Conservation (phyloP, 2,113 vertebrate genomes). For the Loxodonta africana region DNA sequence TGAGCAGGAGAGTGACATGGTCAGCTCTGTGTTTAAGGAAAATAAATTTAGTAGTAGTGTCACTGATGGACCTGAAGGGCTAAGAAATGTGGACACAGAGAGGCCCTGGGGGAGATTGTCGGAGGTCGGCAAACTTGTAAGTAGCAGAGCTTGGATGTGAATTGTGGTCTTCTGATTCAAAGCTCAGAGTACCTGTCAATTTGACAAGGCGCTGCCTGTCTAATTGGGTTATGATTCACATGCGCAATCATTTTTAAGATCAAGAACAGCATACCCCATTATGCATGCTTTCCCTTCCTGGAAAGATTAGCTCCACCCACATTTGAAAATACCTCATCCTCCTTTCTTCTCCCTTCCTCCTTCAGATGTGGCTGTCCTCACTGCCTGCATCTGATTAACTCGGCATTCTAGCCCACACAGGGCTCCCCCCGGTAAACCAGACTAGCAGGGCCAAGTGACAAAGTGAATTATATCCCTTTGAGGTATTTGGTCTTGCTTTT, state of each 20-base stretch:
- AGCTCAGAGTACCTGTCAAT: not conserved
- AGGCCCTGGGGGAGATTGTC: not conserved
- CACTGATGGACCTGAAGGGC: not conserved
- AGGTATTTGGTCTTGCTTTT: constrained; percentile 37
- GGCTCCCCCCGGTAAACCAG: not conserved
- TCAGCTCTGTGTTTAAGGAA: not conserved
- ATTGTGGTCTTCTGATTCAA: not conserved
- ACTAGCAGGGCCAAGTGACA: constrained; percentile 30
- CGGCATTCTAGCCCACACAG: not conserved
- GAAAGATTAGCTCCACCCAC: not conserved
- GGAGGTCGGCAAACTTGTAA: not conserved
- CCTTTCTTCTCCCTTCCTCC: not conserved
- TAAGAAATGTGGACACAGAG: not conserved
- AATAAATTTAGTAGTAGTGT: not conserved
- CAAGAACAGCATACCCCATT: not conserved
- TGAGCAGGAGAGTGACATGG: not conserved
- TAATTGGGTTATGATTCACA: not conserved
- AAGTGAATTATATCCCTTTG: not conserved
- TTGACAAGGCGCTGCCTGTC: not conserved
- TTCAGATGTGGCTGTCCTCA: not conserved
- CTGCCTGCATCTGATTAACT: not conserved
- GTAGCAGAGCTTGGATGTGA: not conserved
- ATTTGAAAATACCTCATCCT: not conserved
- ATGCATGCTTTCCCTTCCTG: not conserved
- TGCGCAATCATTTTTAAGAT: not conserved